Base-by-base conservation (phyloP, 2,888 invertebrate genomes). In the Theretra japonica region DNA sequence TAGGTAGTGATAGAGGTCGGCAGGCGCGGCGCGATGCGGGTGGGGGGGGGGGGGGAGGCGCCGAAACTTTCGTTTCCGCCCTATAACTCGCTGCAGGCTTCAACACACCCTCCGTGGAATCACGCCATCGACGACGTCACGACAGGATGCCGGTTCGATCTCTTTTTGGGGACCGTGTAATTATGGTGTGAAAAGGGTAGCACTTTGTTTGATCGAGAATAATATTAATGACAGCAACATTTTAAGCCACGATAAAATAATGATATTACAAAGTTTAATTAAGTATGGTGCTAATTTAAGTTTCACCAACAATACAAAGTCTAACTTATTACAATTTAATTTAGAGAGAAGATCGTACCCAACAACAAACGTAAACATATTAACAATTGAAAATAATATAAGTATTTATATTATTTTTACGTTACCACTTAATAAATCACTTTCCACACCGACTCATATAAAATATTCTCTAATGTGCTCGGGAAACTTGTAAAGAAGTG, bases 11-110 rank as follows among this genome's bases (percentile, higher is more conserved):
- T 28, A 58, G 69, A 28, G 70, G 21, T 33, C 50, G 25, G 19
- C 17, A 21, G 62, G 50, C 41, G n/a, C 30, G 48, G 41, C 48
- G 48, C 28, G 50, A 21, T n/a, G n/a, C n/a, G n/a, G n/a, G n/a
- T n/a, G 11, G 19, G 57, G 56, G 23, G 73, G 74, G 76, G 75
- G 75, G 74, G 74, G 75, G 75, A 75, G 80, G 79, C 82, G 82
- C 82, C 82, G 77, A 86, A 88, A 86, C 80, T 86, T 86, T 83
- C 73, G 80, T 76, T 83, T 82, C 84, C 83, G 80, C 79, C 77
- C 77, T 75, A 77, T 80, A 78, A 77, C 80, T 79, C 80, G 75
- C 80, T 70, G 50, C 30, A 59, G 50, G 71, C 56, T 65, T 68
- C 21, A 33, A 33, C 56, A 11, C 71, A 50, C 25, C 21, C 41